phyloP scores from a whole-genome alignment of 2,888 invertebrate species.

The Drosophila quinaria region DNA sequence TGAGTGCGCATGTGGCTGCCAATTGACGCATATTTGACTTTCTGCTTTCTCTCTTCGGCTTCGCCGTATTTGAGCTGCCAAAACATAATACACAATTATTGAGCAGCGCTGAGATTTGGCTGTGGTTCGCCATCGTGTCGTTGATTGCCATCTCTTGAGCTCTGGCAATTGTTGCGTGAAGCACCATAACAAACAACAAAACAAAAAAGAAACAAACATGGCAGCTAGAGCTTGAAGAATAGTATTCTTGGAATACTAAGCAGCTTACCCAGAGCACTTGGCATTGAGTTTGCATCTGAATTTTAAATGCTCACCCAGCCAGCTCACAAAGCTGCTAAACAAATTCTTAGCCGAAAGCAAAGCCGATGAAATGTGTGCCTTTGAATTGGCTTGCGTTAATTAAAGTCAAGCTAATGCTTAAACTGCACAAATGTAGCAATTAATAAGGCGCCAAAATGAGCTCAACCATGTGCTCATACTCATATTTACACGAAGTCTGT shows the following conservation, averaged over 20 bases:
- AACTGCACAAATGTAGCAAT: conserved; percentile 68
- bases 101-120: conserved; percentile 62
- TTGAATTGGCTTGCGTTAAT: conserved; percentile 48
- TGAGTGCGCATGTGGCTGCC: conserved; percentile 80
- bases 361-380: conserved; percentile 36
- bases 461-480: conserved; percentile 7
- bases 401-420: conserved; percentile 54
- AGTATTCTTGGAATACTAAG: conserved; percentile 57
- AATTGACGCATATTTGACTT: conserved; percentile 80
- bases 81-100: conserved; percentile 72
- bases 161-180: conserved; percentile 61
- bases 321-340: conserved; percentile 31
- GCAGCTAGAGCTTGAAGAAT: conserved; percentile 37
- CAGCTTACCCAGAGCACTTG: conserved; percentile 60
- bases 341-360: conserved; percentile 17
- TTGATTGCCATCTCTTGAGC: conserved; percentile 73
- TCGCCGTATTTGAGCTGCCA: conserved; percentile 17
- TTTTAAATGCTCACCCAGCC: conserved; percentile 47
- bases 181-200: conserved; percentile 32
- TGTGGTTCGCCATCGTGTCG: conserved; percentile 29
- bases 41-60: conserved; percentile 44
- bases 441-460: conserved; percentile 57
- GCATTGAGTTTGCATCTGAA: conserved; percentile 47
- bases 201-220: conserved; percentile 6
- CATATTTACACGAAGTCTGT: conserved; percentile 19